Percentiles rank a stretch among this genome's conserved stretches.
Conservation (phyloP, 2,888 invertebrate genomes). For the Leptinotarsa tumamoca region DNA sequence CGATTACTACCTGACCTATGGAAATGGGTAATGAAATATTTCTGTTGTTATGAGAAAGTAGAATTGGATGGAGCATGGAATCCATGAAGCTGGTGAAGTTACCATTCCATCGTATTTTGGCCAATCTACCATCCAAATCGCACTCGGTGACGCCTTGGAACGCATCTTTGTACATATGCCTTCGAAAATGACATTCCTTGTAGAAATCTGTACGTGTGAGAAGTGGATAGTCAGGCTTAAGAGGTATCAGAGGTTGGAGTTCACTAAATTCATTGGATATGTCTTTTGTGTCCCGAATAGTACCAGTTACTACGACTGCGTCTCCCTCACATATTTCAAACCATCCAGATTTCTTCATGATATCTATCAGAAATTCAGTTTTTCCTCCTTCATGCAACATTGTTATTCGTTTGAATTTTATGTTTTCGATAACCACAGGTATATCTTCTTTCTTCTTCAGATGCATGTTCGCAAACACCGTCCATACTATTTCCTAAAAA, state of each 20-base stretch:
- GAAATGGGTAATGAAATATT: slow-evolving; percentile 71
- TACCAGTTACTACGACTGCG: slow-evolving; percentile 76
- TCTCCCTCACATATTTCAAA: slow-evolving; percentile 69
- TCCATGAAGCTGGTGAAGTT: slow-evolving; percentile 80
- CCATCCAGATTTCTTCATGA: slow-evolving; percentile 51
- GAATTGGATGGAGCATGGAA: slow-evolving; percentile 74
- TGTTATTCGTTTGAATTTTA: slow-evolving; percentile 71
- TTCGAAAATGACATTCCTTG: slow-evolving; percentile 68
- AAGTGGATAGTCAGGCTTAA: not conserved
- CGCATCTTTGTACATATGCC: slow-evolving; percentile 69
- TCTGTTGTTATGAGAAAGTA: slow-evolving; percentile 66
- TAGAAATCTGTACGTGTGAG: slow-evolving; percentile 54
- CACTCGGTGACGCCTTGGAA: slow-evolving; percentile 69
- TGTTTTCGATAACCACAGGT: slow-evolving; percentile 71
- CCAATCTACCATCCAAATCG: slow-evolving; percentile 64
- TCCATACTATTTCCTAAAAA: slow-evolving; percentile 67
- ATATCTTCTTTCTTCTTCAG: slow-evolving; percentile 62
- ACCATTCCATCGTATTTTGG: slow-evolving; percentile 69
- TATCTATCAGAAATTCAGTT: slow-evolving; percentile 49
- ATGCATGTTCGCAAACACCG: slow-evolving; percentile 66
- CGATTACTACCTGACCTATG: slow-evolving; percentile 70
- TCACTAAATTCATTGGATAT: slow-evolving; percentile 52
- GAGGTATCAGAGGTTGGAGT: no score
- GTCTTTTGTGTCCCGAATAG: slow-evolving; percentile 70
- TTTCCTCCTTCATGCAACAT: slow-evolving; percentile 66